phyloP scores from a whole-genome alignment of 92 coral and sea anemone species.

The Palythoa heliodiscus region DNA sequence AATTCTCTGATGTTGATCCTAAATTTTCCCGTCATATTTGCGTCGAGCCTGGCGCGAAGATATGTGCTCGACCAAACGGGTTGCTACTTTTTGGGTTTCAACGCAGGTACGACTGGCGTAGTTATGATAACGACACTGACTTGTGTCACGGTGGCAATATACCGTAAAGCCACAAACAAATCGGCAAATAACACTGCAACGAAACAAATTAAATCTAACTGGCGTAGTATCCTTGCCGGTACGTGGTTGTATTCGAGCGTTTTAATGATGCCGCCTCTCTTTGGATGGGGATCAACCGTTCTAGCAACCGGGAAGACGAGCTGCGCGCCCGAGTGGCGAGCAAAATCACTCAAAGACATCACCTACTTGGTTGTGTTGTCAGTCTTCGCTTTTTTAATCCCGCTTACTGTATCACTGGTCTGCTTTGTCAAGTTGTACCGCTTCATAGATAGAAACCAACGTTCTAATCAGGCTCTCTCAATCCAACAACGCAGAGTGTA shows the following conservation, averaged over 20 bases:
- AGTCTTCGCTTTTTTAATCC: conserved; percentile 56
- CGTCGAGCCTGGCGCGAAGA: conserved; percentile 55
- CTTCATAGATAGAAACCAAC: conserved; percentile 18
- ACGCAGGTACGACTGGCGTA: conserved; percentile 57
- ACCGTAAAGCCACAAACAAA: conserved; percentile 37
- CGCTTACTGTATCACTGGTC: conserved; percentile 49
- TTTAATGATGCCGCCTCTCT: conserved; percentile 63
- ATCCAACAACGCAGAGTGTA: conserved; percentile 42
- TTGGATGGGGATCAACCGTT: conserved; percentile 58
- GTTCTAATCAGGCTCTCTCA: conserved; percentile 31
- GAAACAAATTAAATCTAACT: neutral
- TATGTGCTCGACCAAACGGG: conserved; percentile 50
- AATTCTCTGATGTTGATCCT: conserved; percentile 60
- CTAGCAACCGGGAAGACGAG: conserved; percentile 55
- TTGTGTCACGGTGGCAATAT: conserved; percentile 46
- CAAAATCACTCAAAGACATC: conserved; percentile 34
- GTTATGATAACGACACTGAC: conserved; percentile 63
- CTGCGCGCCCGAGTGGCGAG: conserved; percentile 72
- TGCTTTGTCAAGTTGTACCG: conserved; percentile 52
- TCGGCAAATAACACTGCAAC: neutral
- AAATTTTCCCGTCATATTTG: conserved; percentile 69
- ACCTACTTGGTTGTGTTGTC: conserved; percentile 52
- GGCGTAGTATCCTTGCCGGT: conserved; percentile 41
- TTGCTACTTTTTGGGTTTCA: conserved; percentile 54
- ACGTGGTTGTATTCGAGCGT: conserved; percentile 64